Percentiles rank a stretch among this genome's conserved stretches.
Conservation (phyloP, 2,113 vertebrate genomes). For the Mohoua ochrocephala region DNA sequence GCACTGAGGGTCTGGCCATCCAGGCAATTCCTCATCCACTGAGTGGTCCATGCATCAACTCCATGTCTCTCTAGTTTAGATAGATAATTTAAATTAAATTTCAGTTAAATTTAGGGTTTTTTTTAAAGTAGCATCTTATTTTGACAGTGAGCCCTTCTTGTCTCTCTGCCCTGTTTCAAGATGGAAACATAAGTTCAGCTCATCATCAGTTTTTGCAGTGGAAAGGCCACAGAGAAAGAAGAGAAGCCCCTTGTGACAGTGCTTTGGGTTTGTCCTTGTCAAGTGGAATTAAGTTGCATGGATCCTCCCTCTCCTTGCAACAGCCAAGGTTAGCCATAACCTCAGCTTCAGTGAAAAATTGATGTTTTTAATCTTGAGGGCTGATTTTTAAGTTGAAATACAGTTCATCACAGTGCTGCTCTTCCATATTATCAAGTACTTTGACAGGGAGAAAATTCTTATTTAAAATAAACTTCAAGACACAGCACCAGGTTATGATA, state of each 20-base stretch:
- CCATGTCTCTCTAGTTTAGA: not conserved
- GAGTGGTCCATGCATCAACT: not conserved
- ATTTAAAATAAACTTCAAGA: not conserved
- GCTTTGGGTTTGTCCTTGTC: not conserved
- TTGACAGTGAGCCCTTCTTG: not conserved
- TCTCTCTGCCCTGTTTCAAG: not conserved
- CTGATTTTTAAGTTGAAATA: slow-evolving; percentile 14
- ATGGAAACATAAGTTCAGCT: not conserved
- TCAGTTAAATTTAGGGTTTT: not conserved
- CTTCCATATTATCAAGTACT: not conserved
- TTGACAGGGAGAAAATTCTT: not conserved
- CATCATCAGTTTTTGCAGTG: not conserved
- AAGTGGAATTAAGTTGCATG: not conserved
- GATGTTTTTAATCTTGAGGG: not conserved
- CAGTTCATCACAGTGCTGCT: not conserved
- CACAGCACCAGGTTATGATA: not conserved
- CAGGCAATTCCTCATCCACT: not conserved
- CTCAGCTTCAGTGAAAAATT: not conserved
- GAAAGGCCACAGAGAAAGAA: not conserved
- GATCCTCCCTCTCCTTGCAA: not conserved
- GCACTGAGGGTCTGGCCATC: not conserved
- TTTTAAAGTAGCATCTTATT: not conserved
- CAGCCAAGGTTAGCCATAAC: not conserved
- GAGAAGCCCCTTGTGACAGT: not conserved
- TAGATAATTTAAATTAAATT: not conserved